Base-by-base conservation (phyloP, 2,797 vertebrate genomes). In the Lindbergichthys nudifrons region DNA sequence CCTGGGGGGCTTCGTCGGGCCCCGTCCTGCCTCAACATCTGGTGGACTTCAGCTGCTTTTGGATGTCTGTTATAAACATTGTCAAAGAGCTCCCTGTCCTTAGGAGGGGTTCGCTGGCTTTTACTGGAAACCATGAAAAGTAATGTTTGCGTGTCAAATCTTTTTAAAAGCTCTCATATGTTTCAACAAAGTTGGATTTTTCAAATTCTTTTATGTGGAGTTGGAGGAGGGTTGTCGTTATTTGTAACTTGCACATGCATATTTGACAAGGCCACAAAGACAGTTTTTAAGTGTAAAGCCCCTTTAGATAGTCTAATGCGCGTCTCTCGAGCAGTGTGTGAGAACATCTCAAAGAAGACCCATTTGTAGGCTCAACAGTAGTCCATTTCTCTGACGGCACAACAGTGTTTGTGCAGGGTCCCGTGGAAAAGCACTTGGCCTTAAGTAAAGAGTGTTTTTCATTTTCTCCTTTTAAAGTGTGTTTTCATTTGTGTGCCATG, bases 1-100 rank as follows among this genome's bases (percentile, higher is more conserved):
- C 94, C 90, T 82, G 70, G 88, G 87, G 93, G 92, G 81, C 81
- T 85, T 87, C 42, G 64, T 72, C 42, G 13, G 80, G 79, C 84
- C 85, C 71, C 58, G 70, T 93, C 87, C 86, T 89, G 79, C 82
- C 68, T 61, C 80, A 91, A 92, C 93, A 95, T 94, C 93, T 95
- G 93, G 92, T 89, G 82, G 87, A 77, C 86, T 88, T 94, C 92
- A 92, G 84, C 88, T 88, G 62, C 83, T 87, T 83, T 87, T 86
- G 85, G 81, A 90, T 88, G 80, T 87, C 72, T 78, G 75, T 83
- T 93, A 83, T 92, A 91, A 93, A 90, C 88, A 89, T 75, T 81
- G 87, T 92, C 86, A 87, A 65, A 85, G 74, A 73, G 86, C 72
- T 80, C 58, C 72, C 78, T 85, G 75, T 91, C 81, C 82, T 80